Evolutionary conservation across 2,888 invertebrate species (phyloP).

Genomic region (Drosophila merina): DNA sequence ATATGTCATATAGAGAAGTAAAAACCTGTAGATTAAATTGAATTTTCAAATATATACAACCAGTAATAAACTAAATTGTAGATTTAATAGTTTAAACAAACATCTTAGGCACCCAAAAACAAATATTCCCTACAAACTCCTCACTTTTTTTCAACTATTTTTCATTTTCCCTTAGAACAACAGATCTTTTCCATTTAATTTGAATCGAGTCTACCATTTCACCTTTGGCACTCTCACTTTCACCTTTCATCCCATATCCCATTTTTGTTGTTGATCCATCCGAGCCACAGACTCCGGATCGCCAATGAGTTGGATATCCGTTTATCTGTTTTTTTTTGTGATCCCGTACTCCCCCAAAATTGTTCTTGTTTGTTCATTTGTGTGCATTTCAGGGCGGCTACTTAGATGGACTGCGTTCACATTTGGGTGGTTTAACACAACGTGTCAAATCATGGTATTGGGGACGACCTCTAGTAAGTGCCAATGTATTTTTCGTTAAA

Average conservation of each 20-base stretch:
- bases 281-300: slow-evolving; percentile 27
- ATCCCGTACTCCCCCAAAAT: slow-evolving; percentile 67
- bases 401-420: slow-evolving; percentile 96
- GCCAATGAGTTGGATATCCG: slow-evolving; percentile 40
- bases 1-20: slow-evolving; percentile 5
- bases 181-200: slow-evolving; percentile 18
- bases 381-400: slow-evolving; percentile 92
- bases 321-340: slow-evolving; percentile 33
- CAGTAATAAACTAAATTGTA: slow-evolving; percentile 26
- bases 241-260: slow-evolving; percentile 10
- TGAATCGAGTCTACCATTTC: slow-evolving; percentile 31
- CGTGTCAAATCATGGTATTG: slow-evolving; percentile 98
- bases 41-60: slow-evolving; percentile 9
- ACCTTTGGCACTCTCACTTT: slow-evolving; percentile 21
- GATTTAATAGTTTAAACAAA: slow-evolving; percentile 19
- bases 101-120: slow-evolving; percentile 34
- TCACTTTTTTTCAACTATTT: slow-evolving; percentile 4
- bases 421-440: slow-evolving; percentile 98
- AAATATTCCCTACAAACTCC: slow-evolving; percentile 16
- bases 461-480: slow-evolving; percentile 98
- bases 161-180: slow-evolving; percentile 16
- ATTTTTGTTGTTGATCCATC: slow-evolving; percentile 18
- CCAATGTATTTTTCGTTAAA: slow-evolving; percentile 84
- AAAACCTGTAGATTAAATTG: slow-evolving; percentile 7
- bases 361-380: slow-evolving; percentile 82